Conservation (phyloP, 1,140 invertebrate species). For the Rhynchophorus ferrugineus region DNA sequence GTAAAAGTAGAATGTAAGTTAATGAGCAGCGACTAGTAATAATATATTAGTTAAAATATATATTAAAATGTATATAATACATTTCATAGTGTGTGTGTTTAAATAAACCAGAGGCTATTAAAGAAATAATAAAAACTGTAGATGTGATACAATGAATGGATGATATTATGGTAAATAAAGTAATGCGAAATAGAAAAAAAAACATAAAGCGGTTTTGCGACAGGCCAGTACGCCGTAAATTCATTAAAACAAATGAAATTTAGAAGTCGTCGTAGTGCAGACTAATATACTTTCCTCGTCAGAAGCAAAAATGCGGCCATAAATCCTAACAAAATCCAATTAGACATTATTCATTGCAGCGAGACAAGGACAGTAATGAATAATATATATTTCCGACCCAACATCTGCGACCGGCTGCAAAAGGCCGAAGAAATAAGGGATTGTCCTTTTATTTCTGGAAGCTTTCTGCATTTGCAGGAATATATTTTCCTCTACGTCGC, state of each 20-base stretch:
- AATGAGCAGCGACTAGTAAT: no score
- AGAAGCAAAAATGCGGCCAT: conserved; percentile 25
- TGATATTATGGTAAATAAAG: no score
- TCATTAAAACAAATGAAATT: conserved; percentile 26
- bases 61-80: no score
- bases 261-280: conserved; percentile 17
- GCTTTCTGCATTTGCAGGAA: conserved; percentile 23
- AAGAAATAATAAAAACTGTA: no score
- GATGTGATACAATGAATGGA: no score
- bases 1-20: no score
- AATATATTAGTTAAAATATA: no score
- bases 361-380: conserved; percentile 29
- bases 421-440: conserved; percentile 31
- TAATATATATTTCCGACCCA: conserved; percentile 31
- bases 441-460: conserved; percentile 32
- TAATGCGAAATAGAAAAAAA: no score
- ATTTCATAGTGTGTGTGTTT: no score
- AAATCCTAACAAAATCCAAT: conserved; percentile 27
- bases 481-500: conserved; percentile 16
- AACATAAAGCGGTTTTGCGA: no score
- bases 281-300: conserved; percentile 23
- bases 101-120: no score
- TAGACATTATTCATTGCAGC: conserved; percentile 26
- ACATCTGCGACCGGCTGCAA: conserved; percentile 33
- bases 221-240: conserved; percentile 11